Percentiles rank a stretch among this genome's conserved stretches.
Evolutionary conservation across 2,797 vertebrate genomes (phyloP).

Genomic region (Parambassis ranga): DNA sequence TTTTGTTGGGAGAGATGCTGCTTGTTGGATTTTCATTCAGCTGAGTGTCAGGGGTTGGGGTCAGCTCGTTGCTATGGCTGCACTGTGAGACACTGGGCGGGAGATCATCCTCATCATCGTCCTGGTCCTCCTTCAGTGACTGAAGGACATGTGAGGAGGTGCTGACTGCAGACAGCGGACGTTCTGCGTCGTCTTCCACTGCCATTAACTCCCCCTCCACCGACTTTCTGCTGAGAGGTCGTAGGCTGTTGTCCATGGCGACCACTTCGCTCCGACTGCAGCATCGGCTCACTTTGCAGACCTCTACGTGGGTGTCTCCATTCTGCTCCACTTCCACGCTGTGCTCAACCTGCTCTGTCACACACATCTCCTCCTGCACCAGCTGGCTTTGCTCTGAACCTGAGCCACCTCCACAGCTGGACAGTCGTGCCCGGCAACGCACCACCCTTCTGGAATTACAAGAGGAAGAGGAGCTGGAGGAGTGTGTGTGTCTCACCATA

Average conservation of each 20-base stretch:
- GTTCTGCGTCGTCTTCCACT: conserved; percentile 47
- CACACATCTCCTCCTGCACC: conserved; percentile 67
- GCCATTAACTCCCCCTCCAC: conserved; percentile 49
- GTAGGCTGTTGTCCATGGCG: conserved; percentile 36
- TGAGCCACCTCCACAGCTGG: conserved; percentile 21
- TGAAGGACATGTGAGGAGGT: conserved; percentile 72
- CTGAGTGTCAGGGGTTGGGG: conserved; percentile 18
- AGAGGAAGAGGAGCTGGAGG: conserved; percentile 77
- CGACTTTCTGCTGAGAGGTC: conserved; percentile 54
- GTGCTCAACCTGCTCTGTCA: conserved; percentile 68
- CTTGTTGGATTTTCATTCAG: conserved; percentile 38
- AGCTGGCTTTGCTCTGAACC: conserved; percentile 53
- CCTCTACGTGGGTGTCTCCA: conserved; percentile 66
- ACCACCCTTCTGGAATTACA: conserved; percentile 71
- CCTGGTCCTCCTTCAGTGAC: conserved; percentile 75
- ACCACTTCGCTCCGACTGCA: conserved; percentile 76
- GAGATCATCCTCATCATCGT: conserved; percentile 73
- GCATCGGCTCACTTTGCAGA: conserved; percentile 76
- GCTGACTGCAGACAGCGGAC: conserved; percentile 63
- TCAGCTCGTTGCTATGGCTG: conserved; percentile 64
- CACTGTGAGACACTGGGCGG: conserved; percentile 75
- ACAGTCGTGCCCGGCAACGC: conserved; percentile 51
- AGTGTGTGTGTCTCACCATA: conserved; percentile 68
- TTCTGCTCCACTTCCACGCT: conserved; percentile 69
- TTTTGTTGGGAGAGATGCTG: conserved; percentile 9